Percentiles rank a stretch among this genome's conserved stretches.
These are phyloP conservation scores for Hipparchia sbordonii DNA, from an alignment of 2,888 invertebrate genomes.

Conservation along the genomic window DNA sequence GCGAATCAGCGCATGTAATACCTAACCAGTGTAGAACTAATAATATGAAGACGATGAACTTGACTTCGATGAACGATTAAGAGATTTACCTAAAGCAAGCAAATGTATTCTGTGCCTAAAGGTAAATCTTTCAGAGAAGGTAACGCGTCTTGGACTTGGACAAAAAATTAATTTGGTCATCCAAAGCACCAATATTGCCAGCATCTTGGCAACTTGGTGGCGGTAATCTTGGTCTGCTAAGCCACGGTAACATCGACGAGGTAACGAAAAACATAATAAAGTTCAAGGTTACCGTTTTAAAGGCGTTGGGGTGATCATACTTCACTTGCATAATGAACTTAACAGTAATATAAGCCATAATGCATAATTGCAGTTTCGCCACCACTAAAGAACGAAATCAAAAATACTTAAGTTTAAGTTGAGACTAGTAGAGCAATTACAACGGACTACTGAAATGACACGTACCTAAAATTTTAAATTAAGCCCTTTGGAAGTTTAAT, in stretches of 20 bases:
- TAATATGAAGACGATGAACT: slow-evolving; percentile 28
- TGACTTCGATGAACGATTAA: slow-evolving; percentile 14
- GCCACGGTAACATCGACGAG: neutral
- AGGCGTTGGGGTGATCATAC: neutral
- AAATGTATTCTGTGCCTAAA: no score
- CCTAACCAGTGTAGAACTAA: slow-evolving; percentile 35
- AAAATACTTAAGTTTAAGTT: neutral
- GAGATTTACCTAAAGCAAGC: neutral
- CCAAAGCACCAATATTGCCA: no score
- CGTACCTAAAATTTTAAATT: neutral
- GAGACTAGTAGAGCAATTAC: neutral
- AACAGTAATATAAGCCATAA: no score
- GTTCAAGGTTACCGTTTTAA: neutral
- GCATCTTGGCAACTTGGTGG: no score
- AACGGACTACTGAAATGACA: neutral
- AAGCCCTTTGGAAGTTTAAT: no score
- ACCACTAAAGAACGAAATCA: no score
- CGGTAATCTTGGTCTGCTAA: no score
- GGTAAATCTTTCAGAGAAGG: no score
- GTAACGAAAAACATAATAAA: neutral
- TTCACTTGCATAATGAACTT: no score
- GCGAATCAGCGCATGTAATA: slow-evolving; percentile 41
- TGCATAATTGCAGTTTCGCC: no score
- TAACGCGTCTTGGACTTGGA: no score
- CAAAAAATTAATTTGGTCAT: no score